Evolutionary conservation across 2,888 invertebrate genomes (phyloP).

Genomic region (Eilema griseolum): DNA sequence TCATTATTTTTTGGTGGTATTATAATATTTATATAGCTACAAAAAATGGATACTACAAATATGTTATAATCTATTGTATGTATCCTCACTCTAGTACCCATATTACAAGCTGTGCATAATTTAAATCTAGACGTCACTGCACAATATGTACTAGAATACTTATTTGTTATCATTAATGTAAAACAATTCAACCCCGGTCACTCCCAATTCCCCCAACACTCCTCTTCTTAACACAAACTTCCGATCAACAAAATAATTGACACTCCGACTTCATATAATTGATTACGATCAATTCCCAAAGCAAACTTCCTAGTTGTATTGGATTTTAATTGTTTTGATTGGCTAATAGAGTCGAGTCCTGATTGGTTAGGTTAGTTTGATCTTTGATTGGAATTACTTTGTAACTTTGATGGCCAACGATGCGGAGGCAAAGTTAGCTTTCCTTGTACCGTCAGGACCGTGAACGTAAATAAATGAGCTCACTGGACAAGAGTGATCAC

Average conservation of each 20-base stretch:
- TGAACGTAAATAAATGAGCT: neutral
- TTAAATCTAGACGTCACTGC: too few species aligned
- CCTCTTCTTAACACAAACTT: neutral
- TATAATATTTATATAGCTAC: too few species aligned
- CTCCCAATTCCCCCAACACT: neutral
- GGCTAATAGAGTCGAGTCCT: constrained; percentile 12
- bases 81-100: too few species aligned
- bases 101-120: too few species aligned
- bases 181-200: neutral
- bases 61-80: too few species aligned
- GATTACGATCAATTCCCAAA: constrained; percentile 21
- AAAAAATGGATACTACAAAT: too few species aligned
- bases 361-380: constrained; percentile 20
- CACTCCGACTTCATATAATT: constrained; percentile 22
- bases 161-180: neutral
- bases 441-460: neutral
- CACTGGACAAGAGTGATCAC: neutral
- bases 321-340: constrained; percentile 27
- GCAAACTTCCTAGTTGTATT: constrained; percentile 20
- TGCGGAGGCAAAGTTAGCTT: neutral
- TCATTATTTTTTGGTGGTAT: too few species aligned
- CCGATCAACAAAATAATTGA: constrained; percentile 21
- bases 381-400: constrained; percentile 14
- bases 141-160: neutral
- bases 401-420: constrained; percentile 6